phyloP scores from a whole-genome alignment of 2,797 vertebrate genomes.

The Hippoglossus hippoglossus region DNA sequence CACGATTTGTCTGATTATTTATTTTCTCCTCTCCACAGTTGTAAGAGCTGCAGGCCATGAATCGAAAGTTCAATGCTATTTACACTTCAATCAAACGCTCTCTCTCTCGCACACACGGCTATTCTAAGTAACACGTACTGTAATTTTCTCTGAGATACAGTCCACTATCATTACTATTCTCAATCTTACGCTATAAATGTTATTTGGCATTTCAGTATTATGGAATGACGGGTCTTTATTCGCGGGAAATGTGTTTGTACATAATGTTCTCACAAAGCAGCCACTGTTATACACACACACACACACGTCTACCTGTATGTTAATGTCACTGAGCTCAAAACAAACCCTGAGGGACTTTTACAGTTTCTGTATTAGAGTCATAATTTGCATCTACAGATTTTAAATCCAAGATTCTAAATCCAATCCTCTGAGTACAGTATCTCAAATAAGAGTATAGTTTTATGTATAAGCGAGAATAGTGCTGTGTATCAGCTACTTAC shows the following conservation, averaged over 20 bases:
- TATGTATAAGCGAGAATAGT: no score
- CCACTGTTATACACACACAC: no score
- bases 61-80: conserved; percentile 1
- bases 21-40: neutral
- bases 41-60: neutral
- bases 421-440: neutral
- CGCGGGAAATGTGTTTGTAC: no score
- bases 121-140: neutral
- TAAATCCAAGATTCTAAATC: no score
- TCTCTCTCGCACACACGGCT: neutral
- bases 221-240: neutral
- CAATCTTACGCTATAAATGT: neutral
- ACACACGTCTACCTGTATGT: no score
- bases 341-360: no score
- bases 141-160: neutral
- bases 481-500: neutral
- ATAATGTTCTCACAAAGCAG: no score
- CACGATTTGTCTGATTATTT: neutral
- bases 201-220: no score
- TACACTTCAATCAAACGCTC: conserved; percentile 4
- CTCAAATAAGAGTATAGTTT: no score
- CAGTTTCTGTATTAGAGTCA: no score
- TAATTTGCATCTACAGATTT: no score
- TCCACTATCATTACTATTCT: neutral
- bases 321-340: no score